Conservation (phyloP, 2,797 vertebrate genomes). For the Naso thynnoides region DNA sequence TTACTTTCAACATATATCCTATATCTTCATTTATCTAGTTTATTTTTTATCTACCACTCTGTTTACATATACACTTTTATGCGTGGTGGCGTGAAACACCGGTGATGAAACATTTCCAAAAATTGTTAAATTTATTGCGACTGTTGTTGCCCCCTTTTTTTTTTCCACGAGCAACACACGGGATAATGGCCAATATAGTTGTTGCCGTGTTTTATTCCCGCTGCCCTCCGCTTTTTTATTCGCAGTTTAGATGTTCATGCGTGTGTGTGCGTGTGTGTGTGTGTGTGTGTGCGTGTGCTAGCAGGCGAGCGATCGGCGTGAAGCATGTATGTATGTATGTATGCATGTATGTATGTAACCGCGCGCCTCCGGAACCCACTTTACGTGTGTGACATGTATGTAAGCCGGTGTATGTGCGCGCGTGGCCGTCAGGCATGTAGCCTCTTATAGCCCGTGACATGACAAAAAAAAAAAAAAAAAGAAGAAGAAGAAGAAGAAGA, state of each 20-base stretch:
- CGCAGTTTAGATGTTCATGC: constrained; percentile 40
- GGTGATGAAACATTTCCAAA: constrained; percentile 64
- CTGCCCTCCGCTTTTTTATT: constrained; percentile 11
- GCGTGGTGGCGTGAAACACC: constrained; percentile 57
- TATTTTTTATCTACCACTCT: constrained; percentile 56
- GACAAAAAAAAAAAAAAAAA: constrained; percentile 65
- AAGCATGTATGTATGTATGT: constrained; percentile 34
- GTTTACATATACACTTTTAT: constrained; percentile 77
- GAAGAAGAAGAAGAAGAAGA: no score
- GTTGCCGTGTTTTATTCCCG: constrained; percentile 52
- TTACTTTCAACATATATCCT: constrained; percentile 84
- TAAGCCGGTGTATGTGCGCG: constrained; percentile 74
- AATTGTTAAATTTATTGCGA: constrained; percentile 64
- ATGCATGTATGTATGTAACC: constrained; percentile 56
- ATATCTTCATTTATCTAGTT: constrained; percentile 76
- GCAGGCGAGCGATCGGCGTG: constrained; percentile 50
- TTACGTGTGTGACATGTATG: constrained; percentile 82
- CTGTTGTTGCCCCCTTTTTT: constrained; percentile 63
- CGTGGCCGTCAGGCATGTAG: constrained; percentile 61
- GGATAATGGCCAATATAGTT: constrained; percentile 66
- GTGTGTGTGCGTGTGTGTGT: constrained; percentile 25
- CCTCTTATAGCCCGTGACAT: constrained; percentile 63
- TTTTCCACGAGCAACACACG: constrained; percentile 37
- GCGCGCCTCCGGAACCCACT: constrained; percentile 74
- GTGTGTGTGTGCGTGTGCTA: constrained; percentile 19